Conservation (phyloP, 2,888 invertebrate genomes). For the Phaedon cochleariae region DNA sequence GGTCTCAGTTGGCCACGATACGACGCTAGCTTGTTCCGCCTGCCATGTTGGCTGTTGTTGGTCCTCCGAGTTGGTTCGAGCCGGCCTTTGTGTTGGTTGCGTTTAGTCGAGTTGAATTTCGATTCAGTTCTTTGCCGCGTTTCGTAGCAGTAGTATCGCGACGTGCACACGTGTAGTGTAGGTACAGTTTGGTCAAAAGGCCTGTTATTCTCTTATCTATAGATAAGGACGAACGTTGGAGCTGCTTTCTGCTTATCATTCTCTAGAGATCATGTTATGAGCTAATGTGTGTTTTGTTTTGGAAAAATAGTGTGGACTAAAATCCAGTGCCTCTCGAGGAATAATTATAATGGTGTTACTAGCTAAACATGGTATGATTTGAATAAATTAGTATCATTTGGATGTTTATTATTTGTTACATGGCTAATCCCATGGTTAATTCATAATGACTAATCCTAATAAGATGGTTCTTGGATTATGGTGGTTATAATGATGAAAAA, state of each 20-base stretch:
- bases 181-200: slow-evolving; percentile 29
- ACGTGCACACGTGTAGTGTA: slow-evolving; percentile 21
- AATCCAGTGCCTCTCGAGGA: not conserved
- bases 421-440: too few relatives aligned
- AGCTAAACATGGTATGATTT: slow-evolving; percentile 40
- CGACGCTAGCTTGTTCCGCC: slow-evolving; percentile 17
- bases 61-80: not conserved
- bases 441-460: too few relatives aligned
- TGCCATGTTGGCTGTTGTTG: slow-evolving; percentile 16
- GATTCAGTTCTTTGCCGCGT: slow-evolving; percentile 17
- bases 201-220: slow-evolving; percentile 4
- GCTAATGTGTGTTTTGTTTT: slow-evolving; percentile 5
- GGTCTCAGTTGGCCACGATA: slow-evolving; percentile 16
- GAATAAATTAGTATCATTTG: slow-evolving; percentile 19
- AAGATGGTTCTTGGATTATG: too few relatives aligned
- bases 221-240: slow-evolving; percentile 11
- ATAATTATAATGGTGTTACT: slow-evolving; percentile 39
- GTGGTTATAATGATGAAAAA: too few relatives aligned
- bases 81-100: slow-evolving; percentile 18
- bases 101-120: slow-evolving; percentile 12
- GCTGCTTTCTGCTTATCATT: not conserved
- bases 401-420: not conserved
- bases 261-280: slow-evolving; percentile 1
- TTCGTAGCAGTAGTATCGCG: slow-evolving; percentile 10
- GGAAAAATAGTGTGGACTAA: slow-evolving; percentile 1